These are phyloP conservation scores for Danionella dracula DNA, from an alignment of 2,797 vertebrate species.

Conservation along the genomic window DNA sequence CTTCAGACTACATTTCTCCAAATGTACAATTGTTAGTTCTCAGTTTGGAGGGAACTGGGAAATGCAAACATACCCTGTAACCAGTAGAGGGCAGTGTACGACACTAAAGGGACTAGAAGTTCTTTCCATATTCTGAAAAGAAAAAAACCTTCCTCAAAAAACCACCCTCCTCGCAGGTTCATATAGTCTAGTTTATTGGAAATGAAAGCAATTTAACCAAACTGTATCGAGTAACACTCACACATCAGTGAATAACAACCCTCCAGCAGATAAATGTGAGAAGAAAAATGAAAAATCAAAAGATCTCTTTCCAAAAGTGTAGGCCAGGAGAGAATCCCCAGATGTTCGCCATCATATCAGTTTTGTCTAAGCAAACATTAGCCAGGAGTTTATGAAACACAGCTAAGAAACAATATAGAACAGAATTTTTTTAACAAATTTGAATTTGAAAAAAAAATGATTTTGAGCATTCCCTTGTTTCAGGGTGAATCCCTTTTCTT, in stretches of 20 bases:
- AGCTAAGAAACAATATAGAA: background rate
- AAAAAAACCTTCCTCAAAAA: background rate
- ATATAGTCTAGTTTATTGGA: conserved; percentile 34
- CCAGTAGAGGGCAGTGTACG: conserved; percentile 18
- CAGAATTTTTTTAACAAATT: background rate
- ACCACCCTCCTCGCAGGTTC: background rate
- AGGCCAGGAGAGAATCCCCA: conserved; percentile 1
- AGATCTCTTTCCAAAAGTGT: conserved; percentile 37
- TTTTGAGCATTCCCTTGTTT: background rate
- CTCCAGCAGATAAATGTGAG: conserved; percentile 44
- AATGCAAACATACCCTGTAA: background rate
- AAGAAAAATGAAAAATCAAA: conserved; percentile 17
- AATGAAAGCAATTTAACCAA: conserved; percentile 50
- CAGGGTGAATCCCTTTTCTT: background rate
- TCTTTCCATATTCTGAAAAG: background rate
- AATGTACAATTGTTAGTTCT: too few species aligned
- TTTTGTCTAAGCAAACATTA: conserved; percentile 7
- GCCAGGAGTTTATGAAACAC: background rate
- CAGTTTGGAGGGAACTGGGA: too few species aligned
- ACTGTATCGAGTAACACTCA: conserved; percentile 45
- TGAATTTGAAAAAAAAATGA: background rate
- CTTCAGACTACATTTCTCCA: too few species aligned
- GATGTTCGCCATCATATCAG: conserved; percentile 27
- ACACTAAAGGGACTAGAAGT: background rate
- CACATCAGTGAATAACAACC: conserved; percentile 52